Conservation (phyloP, 2,888 invertebrate genomes). For the Toxonevra muliebris region DNA sequence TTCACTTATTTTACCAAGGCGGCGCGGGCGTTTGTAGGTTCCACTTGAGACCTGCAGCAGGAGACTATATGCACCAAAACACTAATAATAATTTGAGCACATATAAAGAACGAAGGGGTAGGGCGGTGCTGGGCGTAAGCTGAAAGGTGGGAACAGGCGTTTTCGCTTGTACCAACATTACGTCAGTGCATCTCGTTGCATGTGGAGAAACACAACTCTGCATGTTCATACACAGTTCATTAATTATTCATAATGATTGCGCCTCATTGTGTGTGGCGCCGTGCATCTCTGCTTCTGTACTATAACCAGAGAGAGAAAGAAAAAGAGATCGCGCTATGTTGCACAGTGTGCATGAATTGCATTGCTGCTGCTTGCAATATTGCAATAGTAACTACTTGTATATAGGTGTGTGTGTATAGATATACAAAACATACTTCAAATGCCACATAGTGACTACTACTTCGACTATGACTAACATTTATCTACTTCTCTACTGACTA, state of each 20-base stretch:
- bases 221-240: not conserved
- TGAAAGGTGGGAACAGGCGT: not conserved
- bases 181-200: not conserved
- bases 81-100: not conserved
- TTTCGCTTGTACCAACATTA: not conserved
- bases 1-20: not conserved
- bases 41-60: not conserved
- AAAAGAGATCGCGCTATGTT: no score
- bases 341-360: no score
- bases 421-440: not conserved
- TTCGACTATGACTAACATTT: not conserved
- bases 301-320: not conserved
- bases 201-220: not conserved
- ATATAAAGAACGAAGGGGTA: no score
- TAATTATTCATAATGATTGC: slow-evolving; percentile 5
- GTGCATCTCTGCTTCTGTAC: not conserved
- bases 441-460: not conserved
- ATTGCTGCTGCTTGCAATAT: no score
- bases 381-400: no score
- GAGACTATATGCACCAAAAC: not conserved
- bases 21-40: not conserved
- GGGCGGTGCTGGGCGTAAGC: not conserved
- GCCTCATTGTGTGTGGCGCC: not conserved
- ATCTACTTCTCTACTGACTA: no score
- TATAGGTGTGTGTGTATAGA: no score